Base-by-base conservation (phyloP, 2,888 invertebrate species). In the Drosophila macrothrix region DNA sequence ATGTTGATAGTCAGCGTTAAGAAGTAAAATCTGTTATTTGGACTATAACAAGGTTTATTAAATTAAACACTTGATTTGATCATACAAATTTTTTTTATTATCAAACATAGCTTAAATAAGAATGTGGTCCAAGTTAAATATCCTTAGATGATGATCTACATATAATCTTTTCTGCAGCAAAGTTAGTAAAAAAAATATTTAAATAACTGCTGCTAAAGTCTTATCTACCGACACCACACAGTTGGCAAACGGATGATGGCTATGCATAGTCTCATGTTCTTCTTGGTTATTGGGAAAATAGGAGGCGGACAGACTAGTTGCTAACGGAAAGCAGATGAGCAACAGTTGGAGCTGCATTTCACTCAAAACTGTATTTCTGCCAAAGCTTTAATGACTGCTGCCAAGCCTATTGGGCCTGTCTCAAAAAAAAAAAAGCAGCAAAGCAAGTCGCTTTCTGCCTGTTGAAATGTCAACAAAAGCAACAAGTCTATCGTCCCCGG, bases 381-480 rank as follows among this genome's bases (percentile, higher is more conserved):
- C 55, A 66, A 43, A 50, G 16, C 58, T 50, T 82, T 74, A 80
- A 82, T 67, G 58, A 60, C 37, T 55, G 49, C 31, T 64, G 73
- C 58, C 69, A 85, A 75, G 86, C 77, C 73, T 72, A 85, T 72
- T 82, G 65, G 67, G 63, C 49, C 54, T 67, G 76, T 66, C 85
- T 69, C 64, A 69, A 74, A 84, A 73, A 73, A 84, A 73, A 73
- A 19, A 14, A 39, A 28, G 4, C 68, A 49, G 43, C 70, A 53
- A 77, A 37, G 49, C 56, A 68, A 84, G 74, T 84, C 84, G 53
- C 53, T 67, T 81, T 63, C 50, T 58, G 78, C 50, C 87, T 90
- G 90, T 90, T 76, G 89, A 85, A 85, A 85, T 90, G 84, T 85
- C 90, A 85, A 89, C 90, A 87, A 82, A 73, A 73, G 78, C 85